A percentile compares a stretch with the other conserved stretches of the same genome.
Conservation (phyloP, 92 coral and sea anemone species). For the Montipora capitata region DNA sequence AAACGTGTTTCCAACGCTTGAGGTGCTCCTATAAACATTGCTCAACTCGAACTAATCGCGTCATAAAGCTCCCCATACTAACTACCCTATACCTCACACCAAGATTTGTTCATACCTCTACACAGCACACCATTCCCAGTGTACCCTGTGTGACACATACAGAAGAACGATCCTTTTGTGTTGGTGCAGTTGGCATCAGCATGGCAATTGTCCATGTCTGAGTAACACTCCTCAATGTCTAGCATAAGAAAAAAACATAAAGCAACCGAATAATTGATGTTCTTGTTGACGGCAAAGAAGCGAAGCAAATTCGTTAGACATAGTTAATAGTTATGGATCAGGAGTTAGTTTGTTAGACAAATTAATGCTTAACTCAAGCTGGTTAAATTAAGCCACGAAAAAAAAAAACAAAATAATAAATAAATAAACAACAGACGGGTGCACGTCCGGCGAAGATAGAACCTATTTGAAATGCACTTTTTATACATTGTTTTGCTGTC, state of each 20-base stretch:
- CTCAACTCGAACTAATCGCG: no score
- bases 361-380: no score
- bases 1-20: no score
- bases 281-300: not conserved
- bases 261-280: not conserved
- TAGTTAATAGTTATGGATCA: conserved; percentile 40
- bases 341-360: conserved; percentile 23
- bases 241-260: not conserved
- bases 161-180: conserved; percentile 91
- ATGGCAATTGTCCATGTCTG: conserved; percentile 67
- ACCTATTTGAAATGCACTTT: no score
- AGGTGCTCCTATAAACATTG: no score
- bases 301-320: no score
- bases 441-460: not conserved
- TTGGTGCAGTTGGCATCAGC: conserved; percentile 87
- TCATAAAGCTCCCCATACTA: no score
- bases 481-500: not conserved
- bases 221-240: conserved; percentile 45
- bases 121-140: conserved; percentile 89
- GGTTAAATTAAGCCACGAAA: no score
- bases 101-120: conserved; percentile 29
- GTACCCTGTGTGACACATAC: conserved; percentile 86
- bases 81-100: no score
- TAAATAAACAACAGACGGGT: no score
- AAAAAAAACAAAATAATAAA: no score